Base-by-base conservation (phyloP, 2,888 invertebrate species). In the Sminthurinus aureus region DNA sequence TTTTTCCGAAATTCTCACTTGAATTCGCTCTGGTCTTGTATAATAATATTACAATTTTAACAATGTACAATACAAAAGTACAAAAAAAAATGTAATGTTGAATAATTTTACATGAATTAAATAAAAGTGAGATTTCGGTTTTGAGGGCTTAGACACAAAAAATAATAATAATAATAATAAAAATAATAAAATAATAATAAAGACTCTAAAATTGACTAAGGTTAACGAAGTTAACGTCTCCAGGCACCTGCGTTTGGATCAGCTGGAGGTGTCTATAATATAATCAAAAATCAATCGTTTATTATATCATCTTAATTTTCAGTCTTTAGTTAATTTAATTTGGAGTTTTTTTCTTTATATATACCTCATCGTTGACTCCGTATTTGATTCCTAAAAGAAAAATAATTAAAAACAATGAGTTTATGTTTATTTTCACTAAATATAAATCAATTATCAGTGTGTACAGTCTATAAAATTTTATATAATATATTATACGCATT, bases 371-470 rank as follows among this genome's bases (percentile, higher is more conserved):
- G 75, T 88, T 89, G 83, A 89, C 88, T 79, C 89, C 89, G 77
- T 87, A 88, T 64, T 88, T 88, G 81, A 88, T 88, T 51, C 88
- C 88, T n/a, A n/a, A n/a, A n/a, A n/a, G n/a, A n/a, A n/a, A n/a
- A n/a, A n/a, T n/a, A n/a, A n/a, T n/a, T n/a, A n/a, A n/a, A n/a
- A n/a, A n/a, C n/a, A n/a, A n/a, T n/a, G n/a, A n/a, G n/a, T n/a
- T n/a, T n/a, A n/a, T n/a, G n/a, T n/a, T n/a, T n/a, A n/a, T n/a
- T n/a, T n/a, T n/a, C n/a, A n/a, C n/a, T n/a, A n/a, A 12, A 58
- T 15, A 58, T 12, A 12, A 12, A 58, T 58, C 58, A 58, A 58
- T 12, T 12, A 58, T 12, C 9, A 58, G 11, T 12, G 9, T 58
- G 9, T 12, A 15, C 15, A 58, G 9, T 58, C 15, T 58, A 58